These are phyloP conservation scores for Drosophila nigrodunni DNA, from an alignment of 1,140 invertebrate species.

Conservation along the genomic window DNA sequence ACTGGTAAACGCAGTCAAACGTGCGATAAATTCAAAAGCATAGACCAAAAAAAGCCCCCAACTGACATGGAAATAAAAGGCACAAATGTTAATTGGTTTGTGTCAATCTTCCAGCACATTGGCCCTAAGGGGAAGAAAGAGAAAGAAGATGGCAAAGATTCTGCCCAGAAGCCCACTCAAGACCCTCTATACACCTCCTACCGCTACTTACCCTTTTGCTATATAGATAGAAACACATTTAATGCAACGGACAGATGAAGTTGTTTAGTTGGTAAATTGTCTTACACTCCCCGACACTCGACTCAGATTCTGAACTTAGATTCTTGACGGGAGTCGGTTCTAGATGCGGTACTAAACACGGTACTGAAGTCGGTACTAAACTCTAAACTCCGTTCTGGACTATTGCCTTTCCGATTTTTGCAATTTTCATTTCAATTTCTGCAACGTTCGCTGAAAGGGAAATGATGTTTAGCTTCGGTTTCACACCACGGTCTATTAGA, in stretches of 20 bases:
- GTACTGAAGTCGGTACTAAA: conserved; percentile 14
- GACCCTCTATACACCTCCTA: conserved; percentile 1
- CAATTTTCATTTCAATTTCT: conserved; percentile 82
- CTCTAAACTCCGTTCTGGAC: conserved; percentile 32
- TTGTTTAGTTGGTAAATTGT: conserved; percentile 77
- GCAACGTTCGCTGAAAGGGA: conserved; percentile 74
- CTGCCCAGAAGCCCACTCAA: conserved; percentile 15
- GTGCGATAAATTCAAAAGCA: conserved; percentile 81
- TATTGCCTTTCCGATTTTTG: conserved; percentile 61
- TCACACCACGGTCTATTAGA: conserved; percentile 70
- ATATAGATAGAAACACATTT: conserved; percentile 60
- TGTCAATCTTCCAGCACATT: conserved; percentile 76
- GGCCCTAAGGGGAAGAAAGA: conserved; percentile 18
- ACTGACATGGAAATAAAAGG: conserved; percentile 76
- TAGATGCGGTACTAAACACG: background rate
- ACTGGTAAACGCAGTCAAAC: conserved; percentile 82
- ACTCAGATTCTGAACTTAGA: background rate
- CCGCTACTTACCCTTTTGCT: background rate
- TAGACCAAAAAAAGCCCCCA: conserved; percentile 51
- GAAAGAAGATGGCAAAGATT: conserved; percentile 2
- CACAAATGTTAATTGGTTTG: conserved; percentile 85
- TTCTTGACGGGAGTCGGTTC: background rate
- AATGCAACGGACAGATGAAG: conserved; percentile 73
- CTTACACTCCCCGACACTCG: conserved; percentile 28
- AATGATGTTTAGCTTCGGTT: conserved; percentile 69